phyloP scores from a whole-genome alignment of 2,888 invertebrate genomes.

The Panorpa germanica region DNA sequence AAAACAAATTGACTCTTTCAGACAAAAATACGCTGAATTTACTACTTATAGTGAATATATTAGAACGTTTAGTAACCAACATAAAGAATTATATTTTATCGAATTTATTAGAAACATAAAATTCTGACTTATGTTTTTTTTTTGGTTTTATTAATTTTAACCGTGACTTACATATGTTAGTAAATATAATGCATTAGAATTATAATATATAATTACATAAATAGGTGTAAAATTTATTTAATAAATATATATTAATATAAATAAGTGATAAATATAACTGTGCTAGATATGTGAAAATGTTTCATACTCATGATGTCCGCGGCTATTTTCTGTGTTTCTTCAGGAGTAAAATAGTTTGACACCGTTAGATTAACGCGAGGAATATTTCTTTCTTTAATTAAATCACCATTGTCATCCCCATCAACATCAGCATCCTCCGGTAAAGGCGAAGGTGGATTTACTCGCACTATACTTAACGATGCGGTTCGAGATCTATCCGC shows the following conservation, averaged over 20 bases:
- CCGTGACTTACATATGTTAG: too few species aligned
- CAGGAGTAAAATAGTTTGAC: slow-evolving; percentile 39
- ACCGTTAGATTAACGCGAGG: slow-evolving; percentile 43
- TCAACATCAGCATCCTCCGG: slow-evolving; percentile 20
- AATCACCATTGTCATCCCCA: slow-evolving; percentile 14
- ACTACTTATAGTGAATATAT: too few species aligned
- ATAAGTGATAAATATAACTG: slow-evolving; percentile 6
- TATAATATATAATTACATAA: slow-evolving; percentile 1
- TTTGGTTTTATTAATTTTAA: too few species aligned
- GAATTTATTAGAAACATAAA: too few species aligned
- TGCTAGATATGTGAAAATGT: slow-evolving; percentile 1
- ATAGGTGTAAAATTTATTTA: slow-evolving; percentile 5
- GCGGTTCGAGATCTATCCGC: slow-evolving; percentile 34
- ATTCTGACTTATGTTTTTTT: too few species aligned
- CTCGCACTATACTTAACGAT: slow-evolving; percentile 39
- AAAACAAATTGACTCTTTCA: too few species aligned
- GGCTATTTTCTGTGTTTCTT: slow-evolving; percentile 24
- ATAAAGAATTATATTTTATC: too few species aligned
- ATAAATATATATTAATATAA: slow-evolving; percentile 3
- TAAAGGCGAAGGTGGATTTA: slow-evolving; percentile 26
- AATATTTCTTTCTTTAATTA: slow-evolving; percentile 13
- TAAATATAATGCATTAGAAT: too few species aligned
- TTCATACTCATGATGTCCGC: slow-evolving; percentile 25
- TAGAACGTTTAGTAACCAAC: too few species aligned
- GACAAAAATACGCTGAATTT: too few species aligned